Evolutionary conservation across 1,140 invertebrate species (phyloP).

Genomic region (Calliopsis andreniformis): DNA sequence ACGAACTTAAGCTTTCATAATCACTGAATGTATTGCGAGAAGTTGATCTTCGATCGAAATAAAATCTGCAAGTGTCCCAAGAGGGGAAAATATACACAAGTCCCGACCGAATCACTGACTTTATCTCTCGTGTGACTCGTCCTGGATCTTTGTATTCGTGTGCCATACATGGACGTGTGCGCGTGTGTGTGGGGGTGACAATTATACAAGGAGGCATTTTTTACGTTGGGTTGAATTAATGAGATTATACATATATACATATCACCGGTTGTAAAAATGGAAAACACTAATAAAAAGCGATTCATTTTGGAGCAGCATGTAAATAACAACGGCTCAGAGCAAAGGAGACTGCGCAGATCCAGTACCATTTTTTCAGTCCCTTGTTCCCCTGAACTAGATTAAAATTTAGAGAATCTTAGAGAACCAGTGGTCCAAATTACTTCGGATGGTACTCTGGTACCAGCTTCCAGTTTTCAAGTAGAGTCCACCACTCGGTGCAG

Average conservation of each 20-base stretch:
- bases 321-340: conserved; percentile 77
- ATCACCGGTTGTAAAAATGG: conserved; percentile 66
- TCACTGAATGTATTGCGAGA: conserved; percentile 40
- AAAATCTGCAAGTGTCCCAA: not conserved
- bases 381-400: not conserved
- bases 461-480: no score
- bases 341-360: conserved; percentile 66
- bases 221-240: conserved; percentile 73
- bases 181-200: conserved; percentile 25
- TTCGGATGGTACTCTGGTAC: no score
- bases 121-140: conserved; percentile 7
- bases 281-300: conserved; percentile 68
- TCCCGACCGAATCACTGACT: conserved; percentile 2
- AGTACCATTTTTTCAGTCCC: not conserved
- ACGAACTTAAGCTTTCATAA: conserved; percentile 50
- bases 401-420: no score
- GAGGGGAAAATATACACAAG: not conserved
- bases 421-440: no score
- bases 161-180: conserved; percentile 33
- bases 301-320: conserved; percentile 78
- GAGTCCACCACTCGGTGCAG: no score
- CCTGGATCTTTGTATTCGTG: conserved; percentile 26
- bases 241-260: conserved; percentile 8
- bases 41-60: not conserved
- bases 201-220: conserved; percentile 69